Evolutionary conservation across 2,797 vertebrate genomes (phyloP).

Genomic region (Pseudocheirus occidentalis): DNA sequence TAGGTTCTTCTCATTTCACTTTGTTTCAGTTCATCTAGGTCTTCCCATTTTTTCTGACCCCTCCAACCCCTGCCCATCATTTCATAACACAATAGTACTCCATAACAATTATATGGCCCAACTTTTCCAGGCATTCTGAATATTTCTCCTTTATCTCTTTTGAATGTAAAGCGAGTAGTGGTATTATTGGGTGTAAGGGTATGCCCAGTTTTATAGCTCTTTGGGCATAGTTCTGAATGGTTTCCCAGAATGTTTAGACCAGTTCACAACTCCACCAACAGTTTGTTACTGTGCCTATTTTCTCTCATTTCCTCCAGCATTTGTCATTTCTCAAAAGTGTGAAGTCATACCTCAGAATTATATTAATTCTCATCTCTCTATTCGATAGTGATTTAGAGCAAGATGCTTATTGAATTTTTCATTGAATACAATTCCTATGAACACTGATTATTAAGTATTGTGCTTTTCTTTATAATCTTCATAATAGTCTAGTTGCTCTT

Average conservation of each 20-base stretch:
- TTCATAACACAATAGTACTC: neutral
- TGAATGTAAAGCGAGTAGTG: neutral
- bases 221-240: neutral
- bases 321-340: too few species aligned
- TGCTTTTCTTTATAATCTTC: neutral
- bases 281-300: too few species aligned
- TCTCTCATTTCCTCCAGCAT: too few species aligned
- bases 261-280: neutral
- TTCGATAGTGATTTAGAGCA: neutral
- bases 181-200: neutral
- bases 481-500: neutral
- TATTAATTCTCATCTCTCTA: neutral
- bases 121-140: neutral
- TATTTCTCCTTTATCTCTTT: neutral
- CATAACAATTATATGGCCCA: neutral
- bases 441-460: neutral
- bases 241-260: neutral
- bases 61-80: rapidly evolving
- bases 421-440: neutral
- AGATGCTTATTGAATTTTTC: neutral
- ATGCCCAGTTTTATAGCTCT: neutral
- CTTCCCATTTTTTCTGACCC: neutral
- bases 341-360: too few species aligned
- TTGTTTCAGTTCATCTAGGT: neutral
- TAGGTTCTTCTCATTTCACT: neutral